phyloP scores from a whole-genome alignment of 2,888 invertebrate genomes.

The Eudemis profundana region DNA sequence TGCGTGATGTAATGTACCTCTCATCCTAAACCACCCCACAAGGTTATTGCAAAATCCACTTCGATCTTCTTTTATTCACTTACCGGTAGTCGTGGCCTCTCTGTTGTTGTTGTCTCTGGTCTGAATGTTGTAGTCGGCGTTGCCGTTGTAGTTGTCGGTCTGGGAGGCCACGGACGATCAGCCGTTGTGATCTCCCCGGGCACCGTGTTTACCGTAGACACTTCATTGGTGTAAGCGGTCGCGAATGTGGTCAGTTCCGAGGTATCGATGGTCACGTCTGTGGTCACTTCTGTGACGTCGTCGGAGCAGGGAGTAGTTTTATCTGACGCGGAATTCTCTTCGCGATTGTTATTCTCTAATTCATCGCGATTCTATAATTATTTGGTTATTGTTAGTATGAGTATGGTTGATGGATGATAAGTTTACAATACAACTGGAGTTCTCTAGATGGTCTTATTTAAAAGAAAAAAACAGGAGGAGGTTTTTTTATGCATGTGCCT shows the following conservation, averaged over 20 bases:
- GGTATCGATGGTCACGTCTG: neutral
- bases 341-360: neutral
- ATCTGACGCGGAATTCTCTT: constrained; percentile 20
- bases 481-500: no score
- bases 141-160: constrained; percentile 32
- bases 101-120: constrained; percentile 14
- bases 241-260: constrained; percentile 27
- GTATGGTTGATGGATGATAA: constrained; percentile 13
- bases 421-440: constrained; percentile 21
- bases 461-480: no score
- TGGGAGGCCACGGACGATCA: constrained; percentile 35
- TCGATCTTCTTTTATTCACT: constrained; percentile 6
- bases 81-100: constrained; percentile 44
- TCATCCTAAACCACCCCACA: neutral
- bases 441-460: no score
- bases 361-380: constrained; percentile 34
- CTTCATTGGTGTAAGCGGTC: constrained; percentile 17
- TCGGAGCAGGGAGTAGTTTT: constrained; percentile 6
- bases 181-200: constrained; percentile 10
- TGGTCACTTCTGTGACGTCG: constrained; percentile 19
- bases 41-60: no score
- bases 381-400: constrained; percentile 26
- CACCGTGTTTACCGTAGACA: neutral
- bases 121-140: constrained; percentile 33
- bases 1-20: neutral